Conservation (phyloP, 2,888 invertebrate genomes). For the Agrilus mali region DNA sequence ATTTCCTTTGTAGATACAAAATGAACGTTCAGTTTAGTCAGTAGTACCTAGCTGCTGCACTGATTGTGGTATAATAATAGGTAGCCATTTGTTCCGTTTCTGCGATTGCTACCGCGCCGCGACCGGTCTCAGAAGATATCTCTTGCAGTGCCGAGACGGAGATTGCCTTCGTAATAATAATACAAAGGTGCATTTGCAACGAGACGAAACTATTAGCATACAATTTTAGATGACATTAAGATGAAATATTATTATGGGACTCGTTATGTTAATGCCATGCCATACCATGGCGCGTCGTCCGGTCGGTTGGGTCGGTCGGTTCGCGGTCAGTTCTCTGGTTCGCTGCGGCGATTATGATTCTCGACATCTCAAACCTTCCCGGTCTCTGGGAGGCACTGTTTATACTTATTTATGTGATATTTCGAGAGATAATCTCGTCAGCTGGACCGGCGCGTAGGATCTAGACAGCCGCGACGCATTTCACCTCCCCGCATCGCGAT, state of each 20-base stretch:
- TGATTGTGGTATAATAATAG: too few species aligned
- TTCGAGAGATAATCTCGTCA: constrained; percentile 24
- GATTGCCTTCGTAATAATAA: constrained; percentile 12
- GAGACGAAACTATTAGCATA: constrained; percentile 34
- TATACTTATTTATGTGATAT: constrained; percentile 33
- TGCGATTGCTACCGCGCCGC: too few species aligned
- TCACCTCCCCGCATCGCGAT: constrained; percentile 10
- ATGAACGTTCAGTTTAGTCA: too few species aligned
- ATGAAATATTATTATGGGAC: constrained; percentile 35
- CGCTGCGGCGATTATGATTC: constrained; percentile 22
- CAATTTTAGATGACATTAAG: constrained; percentile 35
- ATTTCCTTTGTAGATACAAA: too few species aligned
- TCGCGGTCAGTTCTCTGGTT: constrained; percentile 1
- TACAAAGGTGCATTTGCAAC: constrained; percentile 33
- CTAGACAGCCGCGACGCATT: constrained; percentile 7
- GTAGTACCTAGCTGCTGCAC: too few species aligned
- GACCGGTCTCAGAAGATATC: too few species aligned
- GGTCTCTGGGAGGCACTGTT: constrained; percentile 28
- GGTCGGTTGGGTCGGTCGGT: not conserved
- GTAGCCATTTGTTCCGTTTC: too few species aligned
- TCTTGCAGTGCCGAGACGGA: too few species aligned
- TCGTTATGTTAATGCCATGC: constrained; percentile 33
- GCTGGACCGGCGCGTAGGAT: constrained; percentile 6
- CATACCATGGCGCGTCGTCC: constrained; percentile 1
- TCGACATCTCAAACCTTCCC: constrained; percentile 12